Conservation (phyloP, 2,113 vertebrate genomes). For the Callipepla californica region DNA sequence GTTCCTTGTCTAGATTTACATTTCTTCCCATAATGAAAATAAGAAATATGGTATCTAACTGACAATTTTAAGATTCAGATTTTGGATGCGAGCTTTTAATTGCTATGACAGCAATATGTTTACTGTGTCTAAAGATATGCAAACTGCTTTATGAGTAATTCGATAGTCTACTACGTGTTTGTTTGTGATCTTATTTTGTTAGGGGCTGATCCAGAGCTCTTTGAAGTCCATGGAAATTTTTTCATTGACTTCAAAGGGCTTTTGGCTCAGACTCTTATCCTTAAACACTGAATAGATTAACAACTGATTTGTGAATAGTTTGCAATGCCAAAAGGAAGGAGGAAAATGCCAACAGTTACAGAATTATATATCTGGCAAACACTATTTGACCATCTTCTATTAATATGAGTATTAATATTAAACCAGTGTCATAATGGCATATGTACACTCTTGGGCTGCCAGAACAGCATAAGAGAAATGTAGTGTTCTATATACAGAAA, state of each 20-base stretch:
- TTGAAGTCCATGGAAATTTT: constrained; percentile 23
- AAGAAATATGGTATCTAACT: background rate
- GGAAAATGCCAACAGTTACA: background rate
- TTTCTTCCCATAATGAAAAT: background rate
- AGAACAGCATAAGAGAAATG: background rate
- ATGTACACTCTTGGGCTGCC: background rate
- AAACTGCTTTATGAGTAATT: constrained; percentile 18
- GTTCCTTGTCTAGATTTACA: background rate
- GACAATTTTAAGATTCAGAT: background rate
- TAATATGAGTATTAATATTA: constrained; percentile 38
- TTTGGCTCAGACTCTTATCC: constrained; percentile 51
- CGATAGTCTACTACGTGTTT: background rate
- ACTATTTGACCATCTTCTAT: constrained; percentile 5
- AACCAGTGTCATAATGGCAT: background rate
- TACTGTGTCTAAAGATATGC: constrained; percentile 48
- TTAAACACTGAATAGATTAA: constrained; percentile 65
- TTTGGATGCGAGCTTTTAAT: constrained; percentile 6
- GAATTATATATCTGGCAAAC: background rate
- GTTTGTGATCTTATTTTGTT: constrained; percentile 49
- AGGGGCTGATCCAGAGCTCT: constrained; percentile 24
- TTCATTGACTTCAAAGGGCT: constrained; percentile 43
- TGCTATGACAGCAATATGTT: constrained; percentile 33
- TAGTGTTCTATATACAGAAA: constrained; percentile 44
- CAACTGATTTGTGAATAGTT: constrained; percentile 45
- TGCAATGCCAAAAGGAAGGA: background rate